A percentile compares a stretch with the other conserved stretches of the same genome.
These are phyloP conservation scores for Stichodactyla helianthus DNA, from an alignment of 64 coral and sea anemone species.

Conservation along the genomic window DNA sequence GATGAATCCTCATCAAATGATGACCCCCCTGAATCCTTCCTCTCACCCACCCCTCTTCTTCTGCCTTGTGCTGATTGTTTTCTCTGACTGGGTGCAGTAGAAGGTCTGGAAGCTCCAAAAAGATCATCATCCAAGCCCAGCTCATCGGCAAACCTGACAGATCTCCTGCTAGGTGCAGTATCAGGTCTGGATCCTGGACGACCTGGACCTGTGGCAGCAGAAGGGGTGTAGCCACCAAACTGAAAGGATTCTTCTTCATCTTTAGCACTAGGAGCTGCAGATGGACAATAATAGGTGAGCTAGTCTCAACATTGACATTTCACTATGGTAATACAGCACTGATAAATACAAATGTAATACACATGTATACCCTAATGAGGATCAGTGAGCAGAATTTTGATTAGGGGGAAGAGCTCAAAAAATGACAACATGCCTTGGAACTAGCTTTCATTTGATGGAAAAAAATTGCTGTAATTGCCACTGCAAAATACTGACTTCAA, in stretches of 20 bases:
- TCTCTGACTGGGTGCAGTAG: slow-evolving; percentile 68
- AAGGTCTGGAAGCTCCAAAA: slow-evolving; percentile 41
- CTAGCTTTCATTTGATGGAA: too few species aligned
- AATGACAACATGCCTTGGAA: too few species aligned
- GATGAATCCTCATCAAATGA: slow-evolving; percentile 11
- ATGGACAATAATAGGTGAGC: slow-evolving; percentile 7
- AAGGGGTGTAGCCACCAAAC: slow-evolving; percentile 87
- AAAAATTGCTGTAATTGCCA: too few species aligned
- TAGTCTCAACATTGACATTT: neutral
- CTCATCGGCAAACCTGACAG: slow-evolving; percentile 82
- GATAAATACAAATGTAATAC: too few species aligned
- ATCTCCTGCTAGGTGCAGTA: slow-evolving; percentile 74
- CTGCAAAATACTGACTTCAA: too few species aligned
- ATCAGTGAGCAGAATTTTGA: too few species aligned
- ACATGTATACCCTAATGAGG: too few species aligned
- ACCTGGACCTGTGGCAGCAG: slow-evolving; percentile 52
- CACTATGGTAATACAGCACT: too few species aligned
- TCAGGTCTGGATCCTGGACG: slow-evolving; percentile 70
- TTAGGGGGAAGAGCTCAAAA: too few species aligned
- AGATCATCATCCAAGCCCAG: slow-evolving; percentile 75
- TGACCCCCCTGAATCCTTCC: slow-evolving; percentile 18
- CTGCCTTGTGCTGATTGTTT: neutral
- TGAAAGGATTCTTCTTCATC: slow-evolving; percentile 65
- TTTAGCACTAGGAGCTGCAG: slow-evolving; percentile 50
- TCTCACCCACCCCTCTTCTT: slow-evolving; percentile 21